Evolutionary conservation across 2,888 invertebrate genomes (phyloP).

Genomic region (Tipula vernalis): DNA sequence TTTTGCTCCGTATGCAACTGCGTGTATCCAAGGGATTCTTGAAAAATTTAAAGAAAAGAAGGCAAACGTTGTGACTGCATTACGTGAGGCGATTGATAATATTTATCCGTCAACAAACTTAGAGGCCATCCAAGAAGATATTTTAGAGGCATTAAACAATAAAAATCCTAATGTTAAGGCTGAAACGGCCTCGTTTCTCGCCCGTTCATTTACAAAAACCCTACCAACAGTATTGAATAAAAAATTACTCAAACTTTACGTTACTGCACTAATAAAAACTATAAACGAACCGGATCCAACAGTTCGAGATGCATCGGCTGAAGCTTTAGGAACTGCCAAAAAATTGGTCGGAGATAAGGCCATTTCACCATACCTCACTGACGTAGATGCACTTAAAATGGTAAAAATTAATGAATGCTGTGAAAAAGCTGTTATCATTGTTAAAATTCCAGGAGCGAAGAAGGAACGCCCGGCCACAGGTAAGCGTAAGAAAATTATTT

Average conservation of each 20-base stretch:
- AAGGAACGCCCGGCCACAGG: constrained; percentile 37
- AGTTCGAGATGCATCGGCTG: constrained; percentile 85
- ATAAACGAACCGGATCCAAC: constrained; percentile 57
- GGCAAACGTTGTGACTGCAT: constrained; percentile 68
- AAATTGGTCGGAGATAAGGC: constrained; percentile 89
- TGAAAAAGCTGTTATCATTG: constrained; percentile 80
- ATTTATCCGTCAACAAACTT: constrained; percentile 68
- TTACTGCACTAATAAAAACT: constrained; percentile 61
- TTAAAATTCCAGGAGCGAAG: constrained; percentile 51
- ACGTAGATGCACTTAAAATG: constrained; percentile 84
- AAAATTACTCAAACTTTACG: constrained; percentile 76
- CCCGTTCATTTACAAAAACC: constrained; percentile 69
- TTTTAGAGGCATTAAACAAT: constrained; percentile 72
- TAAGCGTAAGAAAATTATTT: not conserved
- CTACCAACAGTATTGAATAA: constrained; percentile 74
- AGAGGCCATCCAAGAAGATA: constrained; percentile 75
- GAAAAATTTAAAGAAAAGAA: constrained; percentile 99
- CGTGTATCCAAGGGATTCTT: constrained; percentile 62
- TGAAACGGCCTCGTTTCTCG: constrained; percentile 73
- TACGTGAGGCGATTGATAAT: constrained; percentile 85
- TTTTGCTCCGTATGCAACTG: constrained; percentile 71
- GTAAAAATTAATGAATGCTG: constrained; percentile 87
- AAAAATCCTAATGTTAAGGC: constrained; percentile 86
- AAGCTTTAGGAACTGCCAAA: constrained; percentile 87
- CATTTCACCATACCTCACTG: constrained; percentile 71